Base-by-base conservation (phyloP, 2,888 invertebrate genomes). In the Dryadula phaetusa region DNA sequence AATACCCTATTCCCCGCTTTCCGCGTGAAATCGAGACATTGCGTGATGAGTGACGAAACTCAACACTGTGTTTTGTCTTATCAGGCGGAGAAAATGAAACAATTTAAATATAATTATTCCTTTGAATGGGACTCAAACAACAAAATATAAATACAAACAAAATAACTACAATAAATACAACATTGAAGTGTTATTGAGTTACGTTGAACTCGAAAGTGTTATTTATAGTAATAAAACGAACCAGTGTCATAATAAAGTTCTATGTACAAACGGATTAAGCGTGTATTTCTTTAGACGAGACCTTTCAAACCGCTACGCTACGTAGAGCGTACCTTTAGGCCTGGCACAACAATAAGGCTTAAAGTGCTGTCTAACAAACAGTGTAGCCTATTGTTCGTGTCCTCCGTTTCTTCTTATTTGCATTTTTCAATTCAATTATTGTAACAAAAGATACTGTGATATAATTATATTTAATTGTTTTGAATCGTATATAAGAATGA, bases 311-410 rank as follows among this genome's bases (percentile, higher is more conserved):
- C 28, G 44, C 42, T 44, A 44, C 25, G 28, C 14, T 32, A 8
- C 44, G 42, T 44, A 44, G 18, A 68, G 65, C 63, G 52, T n/a
- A 52, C 28, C 52, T 52, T 52, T 28, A 66, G 66, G 63, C 68
- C 68, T 66, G 63, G 52, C 42, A 42, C 25, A 69, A 64, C 69
- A 71, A 66, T 66, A 37, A 46, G 49, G 44, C 44, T 65, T 49
- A 61, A 71, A 71, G 56, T 69, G 56, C 42, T 69, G 44, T 52
- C 62, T 64, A 64, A 64, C 69, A 52, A 66, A 69, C 66, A 63
- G 68, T 53, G 64, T 46, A 22, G 61, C n/a, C 65, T 64, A 63
- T 70, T 70, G 68, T 70, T 63, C 32, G 64, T 61, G 34, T 42
- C 69, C 53, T 37, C n/a, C 25, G 14, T 25, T 14, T 49, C 20